Conservation (phyloP, 2,888 invertebrate species). For the Sinotaia quadrata region DNA sequence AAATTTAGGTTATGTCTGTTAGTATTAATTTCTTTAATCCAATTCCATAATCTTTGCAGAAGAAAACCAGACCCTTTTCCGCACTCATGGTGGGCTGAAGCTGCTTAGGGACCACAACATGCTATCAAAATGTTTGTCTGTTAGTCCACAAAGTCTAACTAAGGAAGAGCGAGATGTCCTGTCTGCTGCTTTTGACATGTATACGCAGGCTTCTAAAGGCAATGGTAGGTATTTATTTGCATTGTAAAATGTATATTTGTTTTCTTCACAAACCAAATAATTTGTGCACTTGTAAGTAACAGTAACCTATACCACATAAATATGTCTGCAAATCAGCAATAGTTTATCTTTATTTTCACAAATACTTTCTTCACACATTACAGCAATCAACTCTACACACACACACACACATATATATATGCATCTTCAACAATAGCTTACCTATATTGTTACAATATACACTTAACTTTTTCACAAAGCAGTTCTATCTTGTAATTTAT, state of each 20-base stretch:
- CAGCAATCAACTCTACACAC: no score
- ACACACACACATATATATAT: no score
- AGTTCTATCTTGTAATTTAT: no score
- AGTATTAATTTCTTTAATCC: background rate
- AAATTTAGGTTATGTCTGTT: no score
- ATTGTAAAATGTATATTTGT: no score
- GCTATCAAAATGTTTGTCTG: slow-evolving; percentile 51
- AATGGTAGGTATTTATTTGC: slow-evolving; percentile 61
- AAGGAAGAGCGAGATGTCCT: slow-evolving; percentile 64
- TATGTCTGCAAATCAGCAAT: background rate
- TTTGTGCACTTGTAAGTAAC: background rate
- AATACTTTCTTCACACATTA: no score
- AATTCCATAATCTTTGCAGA: background rate
- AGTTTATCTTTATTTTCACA: no score
- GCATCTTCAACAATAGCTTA: no score
- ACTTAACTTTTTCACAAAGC: no score
- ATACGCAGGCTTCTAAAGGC: slow-evolving; percentile 57
- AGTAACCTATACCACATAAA: background rate
- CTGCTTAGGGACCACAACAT: slow-evolving; percentile 16
- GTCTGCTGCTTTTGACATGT: slow-evolving; percentile 53
- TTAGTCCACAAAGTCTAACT: slow-evolving; percentile 55
- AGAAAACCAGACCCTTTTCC: slow-evolving; percentile 21
- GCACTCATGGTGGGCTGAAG: slow-evolving; percentile 18
- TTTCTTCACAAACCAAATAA: no score
- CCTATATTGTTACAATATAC: no score